These are phyloP conservation scores for Daphoenositta chrysoptera DNA, from an alignment of 2,113 vertebrate genomes.

Conservation along the genomic window DNA sequence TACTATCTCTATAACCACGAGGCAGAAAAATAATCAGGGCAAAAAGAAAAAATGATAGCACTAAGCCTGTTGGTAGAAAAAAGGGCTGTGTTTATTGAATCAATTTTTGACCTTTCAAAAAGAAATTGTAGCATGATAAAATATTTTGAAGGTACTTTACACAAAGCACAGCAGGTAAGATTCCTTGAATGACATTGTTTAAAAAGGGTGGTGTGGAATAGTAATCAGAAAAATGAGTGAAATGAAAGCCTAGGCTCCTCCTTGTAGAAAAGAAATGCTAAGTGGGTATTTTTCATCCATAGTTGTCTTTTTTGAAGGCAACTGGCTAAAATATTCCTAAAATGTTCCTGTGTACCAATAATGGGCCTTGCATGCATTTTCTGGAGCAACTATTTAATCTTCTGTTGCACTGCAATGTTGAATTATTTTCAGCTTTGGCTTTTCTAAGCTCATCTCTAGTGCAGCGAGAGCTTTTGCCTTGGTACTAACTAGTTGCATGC, in stretches of 20 bases:
- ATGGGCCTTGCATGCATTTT: background rate
- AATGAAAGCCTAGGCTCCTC: background rate
- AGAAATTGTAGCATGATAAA: background rate
- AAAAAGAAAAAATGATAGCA: background rate
- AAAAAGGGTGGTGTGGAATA: conserved; percentile 8
- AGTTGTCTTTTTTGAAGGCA: background rate
- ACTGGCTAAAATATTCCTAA: conserved; percentile 4
- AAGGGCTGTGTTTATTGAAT: background rate
- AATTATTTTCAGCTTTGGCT: background rate
- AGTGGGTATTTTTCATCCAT: background rate
- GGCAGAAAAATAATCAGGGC: background rate
- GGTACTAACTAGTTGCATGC: background rate
- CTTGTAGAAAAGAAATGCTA: conserved; percentile 12
- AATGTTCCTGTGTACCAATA: background rate
- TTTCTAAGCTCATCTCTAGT: background rate
- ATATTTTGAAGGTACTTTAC: conserved; percentile 15
- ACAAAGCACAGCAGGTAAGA: conserved; percentile 2
- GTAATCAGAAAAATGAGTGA: conserved; percentile 44
- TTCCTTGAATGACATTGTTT: background rate
- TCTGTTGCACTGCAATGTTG: background rate
- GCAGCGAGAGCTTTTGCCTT: background rate
- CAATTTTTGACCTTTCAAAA: background rate
- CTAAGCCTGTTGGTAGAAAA: background rate
- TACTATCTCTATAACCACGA: background rate
- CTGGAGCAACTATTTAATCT: conserved; percentile 23